Percentiles rank a stretch among this genome's conserved stretches.
Conservation (phyloP, 2,113 vertebrate species). For the Atrichornis clamosus region DNA sequence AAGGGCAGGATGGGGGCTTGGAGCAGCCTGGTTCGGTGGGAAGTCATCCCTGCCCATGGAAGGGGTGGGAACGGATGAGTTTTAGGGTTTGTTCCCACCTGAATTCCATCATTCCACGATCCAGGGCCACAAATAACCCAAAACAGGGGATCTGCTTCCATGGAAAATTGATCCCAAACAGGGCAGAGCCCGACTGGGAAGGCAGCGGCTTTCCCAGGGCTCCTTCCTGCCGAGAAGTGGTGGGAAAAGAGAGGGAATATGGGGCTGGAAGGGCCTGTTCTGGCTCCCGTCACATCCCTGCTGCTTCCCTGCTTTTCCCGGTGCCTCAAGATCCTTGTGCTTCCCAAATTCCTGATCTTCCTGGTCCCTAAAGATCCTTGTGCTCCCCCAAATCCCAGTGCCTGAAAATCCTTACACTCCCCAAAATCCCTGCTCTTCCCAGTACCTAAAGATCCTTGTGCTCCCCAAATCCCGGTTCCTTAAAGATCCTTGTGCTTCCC, state of each 20-base stretch:
- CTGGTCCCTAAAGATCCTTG: too few species aligned
- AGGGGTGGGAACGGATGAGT: neutral
- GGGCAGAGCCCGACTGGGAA: neutral
- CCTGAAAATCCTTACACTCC: too few species aligned
- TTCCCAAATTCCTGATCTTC: too few species aligned
- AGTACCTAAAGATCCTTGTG: neutral
- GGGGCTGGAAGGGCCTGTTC: neutral
- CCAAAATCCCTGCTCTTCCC: too few species aligned
- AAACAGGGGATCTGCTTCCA: accelerated
- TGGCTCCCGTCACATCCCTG: neutral
- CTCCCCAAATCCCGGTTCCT: too few species aligned
- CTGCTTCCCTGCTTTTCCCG: neutral
- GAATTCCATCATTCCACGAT: neutral
- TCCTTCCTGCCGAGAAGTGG: neutral
- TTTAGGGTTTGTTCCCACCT: neutral
- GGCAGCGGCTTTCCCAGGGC: neutral
- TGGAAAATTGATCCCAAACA: neutral
- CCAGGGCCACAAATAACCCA: neutral
- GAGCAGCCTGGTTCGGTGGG: neutral
- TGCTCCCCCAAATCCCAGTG: neutral
- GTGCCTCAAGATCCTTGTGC: neutral
- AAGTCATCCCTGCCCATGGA: neutral
- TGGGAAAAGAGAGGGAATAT: neutral
- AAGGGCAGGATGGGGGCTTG: neutral
- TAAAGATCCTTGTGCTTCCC: too few species aligned